Conservation (phyloP, 2,113 vertebrate genomes). For the Martes martes region DNA sequence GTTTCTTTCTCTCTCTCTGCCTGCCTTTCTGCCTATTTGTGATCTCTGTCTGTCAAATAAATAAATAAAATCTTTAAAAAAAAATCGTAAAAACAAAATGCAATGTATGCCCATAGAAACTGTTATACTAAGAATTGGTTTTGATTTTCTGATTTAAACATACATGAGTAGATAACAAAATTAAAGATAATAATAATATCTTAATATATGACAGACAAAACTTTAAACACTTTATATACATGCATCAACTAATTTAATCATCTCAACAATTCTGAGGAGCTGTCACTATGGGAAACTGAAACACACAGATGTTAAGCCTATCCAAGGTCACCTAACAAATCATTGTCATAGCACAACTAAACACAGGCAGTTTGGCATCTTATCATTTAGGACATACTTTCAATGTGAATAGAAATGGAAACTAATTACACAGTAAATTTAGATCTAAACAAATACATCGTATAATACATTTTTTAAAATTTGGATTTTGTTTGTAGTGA, state of each 20-base stretch:
- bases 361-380: neutral
- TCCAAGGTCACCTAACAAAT: neutral
- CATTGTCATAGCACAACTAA: neutral
- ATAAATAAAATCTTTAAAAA: neutral
- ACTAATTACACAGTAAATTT: neutral
- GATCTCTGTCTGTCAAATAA: too few relatives aligned
- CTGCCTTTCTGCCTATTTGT: too few relatives aligned
- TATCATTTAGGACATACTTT: neutral
- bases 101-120: neutral
- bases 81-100: neutral
- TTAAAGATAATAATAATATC: neutral
- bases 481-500: neutral
- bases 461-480: neutral
- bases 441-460: neutral
- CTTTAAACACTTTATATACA: neutral
- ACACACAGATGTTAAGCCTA: neutral
- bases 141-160: neutral
- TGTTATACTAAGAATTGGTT: neutral
- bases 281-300: neutral
- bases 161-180: neutral
- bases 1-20: too few relatives aligned
- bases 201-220: neutral
- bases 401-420: neutral
- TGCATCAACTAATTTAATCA: neutral
- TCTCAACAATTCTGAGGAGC: neutral